phyloP scores from a whole-genome alignment of 2,113 vertebrate genomes.

The Lagopus leucura region DNA sequence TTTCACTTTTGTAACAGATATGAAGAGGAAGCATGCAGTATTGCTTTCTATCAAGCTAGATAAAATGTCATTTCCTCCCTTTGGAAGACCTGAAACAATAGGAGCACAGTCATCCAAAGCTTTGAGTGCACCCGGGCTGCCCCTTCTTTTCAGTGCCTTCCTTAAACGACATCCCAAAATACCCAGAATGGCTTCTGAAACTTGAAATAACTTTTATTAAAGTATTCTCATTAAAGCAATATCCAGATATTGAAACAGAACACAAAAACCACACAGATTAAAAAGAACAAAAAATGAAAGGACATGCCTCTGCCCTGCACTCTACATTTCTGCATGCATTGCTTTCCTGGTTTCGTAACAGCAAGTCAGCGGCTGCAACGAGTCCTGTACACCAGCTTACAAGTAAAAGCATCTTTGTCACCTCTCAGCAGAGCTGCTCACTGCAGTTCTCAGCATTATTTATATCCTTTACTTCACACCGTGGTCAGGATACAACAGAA shows the following conservation, averaged over 20 bases:
- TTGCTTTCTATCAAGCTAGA: neutral
- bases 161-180: neutral
- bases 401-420: neutral
- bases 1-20: neutral
- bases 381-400: neutral
- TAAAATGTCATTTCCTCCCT: fast-evolving
- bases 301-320: neutral
- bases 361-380: neutral
- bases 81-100: neutral
- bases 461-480: neutral
- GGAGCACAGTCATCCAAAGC: neutral
- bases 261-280: neutral
- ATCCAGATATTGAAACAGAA: neutral
- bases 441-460: neutral
- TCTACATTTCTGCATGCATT: fast-evolving
- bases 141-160: neutral
- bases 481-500: neutral
- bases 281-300: neutral
- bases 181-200: neutral
- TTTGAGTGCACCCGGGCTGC: fast-evolving
- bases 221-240: fast-evolving
- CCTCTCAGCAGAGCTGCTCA: neutral
- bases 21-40: neutral
- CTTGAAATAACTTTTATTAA: neutral
- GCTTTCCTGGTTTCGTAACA: neutral